These are phyloP conservation scores for Elgaria multicarinata DNA, from an alignment of 2,113 vertebrate species.

Conservation along the genomic window DNA sequence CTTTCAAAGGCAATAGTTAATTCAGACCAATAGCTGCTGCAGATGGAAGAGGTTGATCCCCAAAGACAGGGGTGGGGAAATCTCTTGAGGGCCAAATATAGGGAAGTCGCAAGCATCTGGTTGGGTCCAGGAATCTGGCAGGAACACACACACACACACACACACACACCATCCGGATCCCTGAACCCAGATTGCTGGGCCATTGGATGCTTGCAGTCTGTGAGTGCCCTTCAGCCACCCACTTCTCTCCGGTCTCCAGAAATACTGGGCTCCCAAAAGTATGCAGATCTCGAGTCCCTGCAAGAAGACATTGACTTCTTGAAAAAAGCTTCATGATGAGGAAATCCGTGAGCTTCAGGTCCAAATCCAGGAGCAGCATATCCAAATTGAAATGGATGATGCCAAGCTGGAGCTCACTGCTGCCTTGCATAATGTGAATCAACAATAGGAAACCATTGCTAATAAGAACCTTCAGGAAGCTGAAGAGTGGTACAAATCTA, in stretches of 20 bases:
- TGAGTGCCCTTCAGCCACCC: too few species aligned
- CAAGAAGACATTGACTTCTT: conserved; percentile 95
- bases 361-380: conserved; percentile 91
- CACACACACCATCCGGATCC: too few species aligned
- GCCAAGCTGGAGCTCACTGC: conserved; percentile 94
- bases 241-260: too few species aligned
- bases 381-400: conserved; percentile 93
- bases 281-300: conserved; percentile 93
- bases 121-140: too few species aligned
- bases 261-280: too few species aligned
- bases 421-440: conserved; percentile 93
- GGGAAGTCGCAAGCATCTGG: too few species aligned
- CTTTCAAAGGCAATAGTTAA: neutral
- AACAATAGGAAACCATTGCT: conserved; percentile 95
- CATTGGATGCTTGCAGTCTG: too few species aligned
- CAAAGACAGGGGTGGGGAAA: too few species aligned
- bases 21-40: neutral
- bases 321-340: conserved; percentile 96
- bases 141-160: too few species aligned
- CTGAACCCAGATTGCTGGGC: too few species aligned
- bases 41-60: neutral
- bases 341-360: conserved; percentile 91
- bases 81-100: too few species aligned
- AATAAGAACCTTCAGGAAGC: conserved; percentile 95
- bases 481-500: conserved; percentile 98